Conservation (phyloP, 2,888 invertebrate genomes). For the Fabriciana adippe region DNA sequence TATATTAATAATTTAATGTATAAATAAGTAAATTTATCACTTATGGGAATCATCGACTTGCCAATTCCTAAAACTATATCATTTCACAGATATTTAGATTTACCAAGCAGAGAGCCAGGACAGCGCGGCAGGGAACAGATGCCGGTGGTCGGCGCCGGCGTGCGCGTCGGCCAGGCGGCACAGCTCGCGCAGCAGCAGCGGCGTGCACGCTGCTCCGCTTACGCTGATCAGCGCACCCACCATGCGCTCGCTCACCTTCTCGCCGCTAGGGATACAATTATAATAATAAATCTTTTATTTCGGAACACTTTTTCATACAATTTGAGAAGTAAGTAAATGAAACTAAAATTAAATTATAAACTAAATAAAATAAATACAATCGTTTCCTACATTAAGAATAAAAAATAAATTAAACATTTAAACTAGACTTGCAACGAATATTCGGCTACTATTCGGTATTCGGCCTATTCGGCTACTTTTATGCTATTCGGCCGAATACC, state of each 20-base stretch:
- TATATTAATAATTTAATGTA: neutral
- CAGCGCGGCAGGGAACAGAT: conserved; percentile 89
- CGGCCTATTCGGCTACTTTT: too few relatives aligned
- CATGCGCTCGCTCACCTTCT: conserved; percentile 69
- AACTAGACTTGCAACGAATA: too few relatives aligned
- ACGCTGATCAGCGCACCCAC: conserved; percentile 68
- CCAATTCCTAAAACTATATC: neutral
- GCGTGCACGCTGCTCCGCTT: conserved; percentile 69
- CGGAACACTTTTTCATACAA: too few relatives aligned
- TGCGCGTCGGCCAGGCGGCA: conserved; percentile 90
- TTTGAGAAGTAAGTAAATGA: too few relatives aligned
- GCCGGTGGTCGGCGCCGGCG: conserved; percentile 89
- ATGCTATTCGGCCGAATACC: too few relatives aligned
- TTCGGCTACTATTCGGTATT: too few relatives aligned
- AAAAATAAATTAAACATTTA: too few relatives aligned
- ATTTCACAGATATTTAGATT: conserved; percentile 27
- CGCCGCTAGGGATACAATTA: conserved; percentile 37
- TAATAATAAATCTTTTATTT: neutral
- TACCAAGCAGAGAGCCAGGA: conserved; percentile 91
- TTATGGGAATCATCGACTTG: neutral
- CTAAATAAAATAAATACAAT: too few relatives aligned
- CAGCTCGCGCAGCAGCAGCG: conserved; percentile 70
- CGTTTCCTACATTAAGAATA: too few relatives aligned
- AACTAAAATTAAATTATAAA: too few relatives aligned
- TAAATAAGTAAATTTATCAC: neutral